A percentile compares a stretch with the other conserved stretches of the same genome.
These are phyloP conservation scores for Dynastes tityus DNA, from an alignment of 2,888 invertebrate species.

Conservation along the genomic window DNA sequence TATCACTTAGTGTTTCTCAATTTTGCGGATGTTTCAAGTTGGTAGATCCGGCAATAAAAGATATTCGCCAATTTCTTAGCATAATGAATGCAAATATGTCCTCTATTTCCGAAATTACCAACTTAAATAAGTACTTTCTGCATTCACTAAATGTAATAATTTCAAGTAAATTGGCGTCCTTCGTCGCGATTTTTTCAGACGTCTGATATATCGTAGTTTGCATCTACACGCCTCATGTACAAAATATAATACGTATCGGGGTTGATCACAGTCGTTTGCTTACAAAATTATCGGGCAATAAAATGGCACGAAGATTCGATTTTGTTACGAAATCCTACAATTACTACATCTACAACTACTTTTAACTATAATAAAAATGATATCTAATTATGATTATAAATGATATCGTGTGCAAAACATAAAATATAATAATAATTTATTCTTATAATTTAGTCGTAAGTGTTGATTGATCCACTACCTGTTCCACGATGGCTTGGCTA, in stretches of 20 bases:
- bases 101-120: too few species aligned
- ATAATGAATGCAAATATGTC: too few species aligned
- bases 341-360: neutral
- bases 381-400: neutral
- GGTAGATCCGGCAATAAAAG: too few species aligned
- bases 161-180: too few species aligned
- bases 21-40: too few species aligned
- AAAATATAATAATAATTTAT: neutral
- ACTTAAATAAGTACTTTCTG: too few species aligned
- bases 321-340: neutral
- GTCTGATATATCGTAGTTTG: too few species aligned
- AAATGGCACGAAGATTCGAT: slow-evolving; percentile 15
- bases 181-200: too few species aligned
- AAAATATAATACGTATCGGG: neutral
- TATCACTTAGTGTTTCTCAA: too few species aligned
- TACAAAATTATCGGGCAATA: neutral
- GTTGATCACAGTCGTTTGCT: slow-evolving; percentile 16
- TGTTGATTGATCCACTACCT: neutral
- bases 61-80: too few species aligned
- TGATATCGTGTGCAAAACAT: neutral
- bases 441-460: slow-evolving; percentile 33
- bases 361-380: neutral
- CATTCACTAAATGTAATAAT: too few species aligned
- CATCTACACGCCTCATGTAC: too few species aligned
- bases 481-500: neutral